phyloP scores from a whole-genome alignment of 2,888 invertebrate species.

The Notodonta dromedarius region DNA sequence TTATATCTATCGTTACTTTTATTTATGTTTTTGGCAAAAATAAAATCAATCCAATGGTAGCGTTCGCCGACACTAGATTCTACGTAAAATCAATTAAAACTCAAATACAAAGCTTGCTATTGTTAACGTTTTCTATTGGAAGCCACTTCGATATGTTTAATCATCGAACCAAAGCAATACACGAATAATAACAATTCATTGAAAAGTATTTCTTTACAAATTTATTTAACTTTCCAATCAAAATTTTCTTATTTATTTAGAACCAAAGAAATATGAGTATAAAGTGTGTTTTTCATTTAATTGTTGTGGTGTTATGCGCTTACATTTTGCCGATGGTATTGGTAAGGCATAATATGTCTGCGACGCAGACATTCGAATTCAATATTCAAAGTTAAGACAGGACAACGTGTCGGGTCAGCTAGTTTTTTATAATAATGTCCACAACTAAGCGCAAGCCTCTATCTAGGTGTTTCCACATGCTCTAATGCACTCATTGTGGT shows the following conservation, averaged over 20 bases:
- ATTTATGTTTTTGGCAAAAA: constrained; percentile 25
- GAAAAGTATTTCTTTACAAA: neutral
- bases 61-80: constrained; percentile 19
- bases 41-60: constrained; percentile 7
- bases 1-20: constrained; percentile 17
- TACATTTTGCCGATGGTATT: too few species aligned
- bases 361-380: too few species aligned
- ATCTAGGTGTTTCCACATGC: neutral
- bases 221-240: too few species aligned
- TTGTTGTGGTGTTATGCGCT: too few species aligned
- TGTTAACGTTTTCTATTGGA: constrained; percentile 25
- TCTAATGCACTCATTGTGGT: neutral
- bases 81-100: constrained; percentile 32
- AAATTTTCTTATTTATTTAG: too few species aligned
- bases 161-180: constrained; percentile 13
- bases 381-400: too few species aligned
- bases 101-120: constrained; percentile 21
- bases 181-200: neutral
- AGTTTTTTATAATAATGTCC: too few species aligned
- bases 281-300: too few species aligned
- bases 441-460: too few species aligned
- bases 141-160: constrained; percentile 22
- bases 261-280: too few species aligned
- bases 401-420: too few species aligned
- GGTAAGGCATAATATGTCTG: too few species aligned